Evolutionary conservation across 2,113 vertebrate genomes (phyloP), one percentile per base, ranked within the genome.

Genomic region (Datnioides undecimradiatus): DNA sequence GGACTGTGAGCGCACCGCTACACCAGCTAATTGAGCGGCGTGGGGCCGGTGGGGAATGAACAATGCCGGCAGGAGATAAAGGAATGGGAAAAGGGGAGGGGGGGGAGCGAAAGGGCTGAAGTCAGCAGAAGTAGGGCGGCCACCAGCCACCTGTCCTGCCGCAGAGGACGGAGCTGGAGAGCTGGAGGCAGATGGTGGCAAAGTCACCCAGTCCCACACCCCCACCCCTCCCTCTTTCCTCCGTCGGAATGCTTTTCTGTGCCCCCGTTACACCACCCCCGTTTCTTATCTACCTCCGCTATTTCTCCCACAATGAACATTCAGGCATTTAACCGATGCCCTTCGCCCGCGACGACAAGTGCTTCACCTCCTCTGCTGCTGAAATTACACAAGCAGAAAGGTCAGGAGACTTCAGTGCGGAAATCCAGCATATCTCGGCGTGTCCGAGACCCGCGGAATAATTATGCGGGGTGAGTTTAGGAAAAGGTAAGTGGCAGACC

Each of bases 151-250:
- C 87, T 94, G 92, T 88, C 89, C 86, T 73, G 85, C 83, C 67
- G 76, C 87, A 88, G 84, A 90, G 90, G 84, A 89, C 84, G 54
- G 85, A 73, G 86, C 83, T 41, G 68, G 73, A 82, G 87, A 71
- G 90, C 87, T 90, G 82, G 75, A 90, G 90, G 90, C 94, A 95
- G 94, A 95, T 95, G 94, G 93, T 48, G 86, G 88, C 93, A 94
- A 94, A 93, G 93, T 93, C 93, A 91, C 75, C 48, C 71, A 58
- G 78, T 74, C 62, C 10, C 73, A 76, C 33, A 36, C 8, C 40
- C 46, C 27, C 79, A 55, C 41, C 9, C 54, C 33, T 8, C 80
- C 59, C 64, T 38, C 25, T 49, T 36, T 33, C 69, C 70, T 62
- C 71, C 31, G 38, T 40, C 1, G 51, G 76, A 80, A 80, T 55